Base-by-base conservation (phyloP, 2,113 vertebrate species). In the Lepus europaeus region DNA sequence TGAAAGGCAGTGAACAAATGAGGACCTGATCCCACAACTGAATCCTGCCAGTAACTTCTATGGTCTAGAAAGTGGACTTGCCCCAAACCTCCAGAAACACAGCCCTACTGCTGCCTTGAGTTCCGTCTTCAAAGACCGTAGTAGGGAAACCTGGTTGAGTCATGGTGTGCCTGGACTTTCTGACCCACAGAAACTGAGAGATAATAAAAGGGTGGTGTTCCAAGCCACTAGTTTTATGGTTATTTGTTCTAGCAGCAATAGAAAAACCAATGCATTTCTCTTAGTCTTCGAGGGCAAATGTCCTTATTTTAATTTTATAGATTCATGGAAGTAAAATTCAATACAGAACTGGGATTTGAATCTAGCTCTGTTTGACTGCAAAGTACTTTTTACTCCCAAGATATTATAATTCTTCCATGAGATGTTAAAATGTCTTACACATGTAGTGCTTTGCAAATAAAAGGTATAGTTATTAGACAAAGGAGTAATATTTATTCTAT, bases 271-370 rank as follows among this genome's bases (percentile, higher is more conserved):
- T 61, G 17, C 4, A 25, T 13, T 79, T 89, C 31, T 83, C 63
- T 87, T 59, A 94, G 16, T 84, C 56, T 84, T 59, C 88, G 61
- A 90, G 64, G 33, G 14, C 70, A 59, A 87, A 31, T 53, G 6
- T 87, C 68, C 59, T 78, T 93, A 72, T 53, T 81, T 59, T 74
- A 95, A 94, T 70, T 70, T 82, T 51, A 49, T 84, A n/a, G 14
- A 61, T 59, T 94, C n/a, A 33, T 27, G 66, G 53, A 73, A 91
- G 23, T 83, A 39, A 84, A 95, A 81, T 81, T 59, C n/a, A 68
- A n/a, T 51, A 36, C 19, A 79, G 49, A 89, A 25, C 9, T 84
- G 10, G 39, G 19, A 76, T 93, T 91, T 68, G 45, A 91, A 81
- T 69, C 36, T 80, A 70, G n/a, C 69, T 64, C 36, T 85, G 10